phyloP scores from a whole-genome alignment of 2,888 invertebrate species.

The Drosophila stalkeri region DNA sequence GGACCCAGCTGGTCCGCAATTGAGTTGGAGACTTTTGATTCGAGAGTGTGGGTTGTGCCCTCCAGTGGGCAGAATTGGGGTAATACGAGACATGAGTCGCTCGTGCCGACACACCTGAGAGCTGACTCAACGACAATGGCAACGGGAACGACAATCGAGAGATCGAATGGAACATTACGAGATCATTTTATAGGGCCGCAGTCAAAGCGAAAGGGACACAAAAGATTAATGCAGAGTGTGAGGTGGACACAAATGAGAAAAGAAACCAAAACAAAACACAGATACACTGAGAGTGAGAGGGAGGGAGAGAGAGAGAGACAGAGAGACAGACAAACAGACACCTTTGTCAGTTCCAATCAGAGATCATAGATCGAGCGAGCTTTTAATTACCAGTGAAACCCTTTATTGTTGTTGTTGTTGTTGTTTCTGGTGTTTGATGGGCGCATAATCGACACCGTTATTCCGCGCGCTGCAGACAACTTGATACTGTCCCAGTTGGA shows the following conservation, averaged over 20 bases:
- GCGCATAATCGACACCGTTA: constrained; percentile 68
- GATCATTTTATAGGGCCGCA: constrained; percentile 67
- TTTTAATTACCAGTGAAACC: constrained; percentile 64
- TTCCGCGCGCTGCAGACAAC: constrained; percentile 36
- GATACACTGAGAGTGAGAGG: neutral
- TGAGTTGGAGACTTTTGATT: constrained; percentile 25
- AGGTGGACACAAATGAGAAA: constrained; percentile 9
- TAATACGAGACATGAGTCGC: constrained; percentile 47
- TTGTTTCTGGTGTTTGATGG: constrained; percentile 53
- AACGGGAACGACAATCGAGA: constrained; percentile 30
- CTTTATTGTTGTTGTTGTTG: constrained; percentile 24
- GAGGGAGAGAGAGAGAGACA: neutral
- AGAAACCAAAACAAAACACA: constrained; percentile 7
- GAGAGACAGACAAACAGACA: constrained; percentile 25
- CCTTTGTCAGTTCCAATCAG: constrained; percentile 60
- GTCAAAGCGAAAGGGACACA: constrained; percentile 57
- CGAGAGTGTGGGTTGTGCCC: constrained; percentile 30
- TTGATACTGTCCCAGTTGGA: constrained; percentile 48
- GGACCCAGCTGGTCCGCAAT: constrained; percentile 37
- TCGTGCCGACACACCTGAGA: constrained; percentile 79
- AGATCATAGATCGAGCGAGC: constrained; percentile 52
- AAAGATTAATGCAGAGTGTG: constrained; percentile 28
- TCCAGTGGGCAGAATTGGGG: constrained; percentile 16
- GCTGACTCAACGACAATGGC: constrained; percentile 37
- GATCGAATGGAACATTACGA: constrained; percentile 70